A percentile compares a stretch with the other conserved stretches of the same genome.
Conservation (phyloP, 2,888 invertebrate genomes). For the Tachina lurida region DNA sequence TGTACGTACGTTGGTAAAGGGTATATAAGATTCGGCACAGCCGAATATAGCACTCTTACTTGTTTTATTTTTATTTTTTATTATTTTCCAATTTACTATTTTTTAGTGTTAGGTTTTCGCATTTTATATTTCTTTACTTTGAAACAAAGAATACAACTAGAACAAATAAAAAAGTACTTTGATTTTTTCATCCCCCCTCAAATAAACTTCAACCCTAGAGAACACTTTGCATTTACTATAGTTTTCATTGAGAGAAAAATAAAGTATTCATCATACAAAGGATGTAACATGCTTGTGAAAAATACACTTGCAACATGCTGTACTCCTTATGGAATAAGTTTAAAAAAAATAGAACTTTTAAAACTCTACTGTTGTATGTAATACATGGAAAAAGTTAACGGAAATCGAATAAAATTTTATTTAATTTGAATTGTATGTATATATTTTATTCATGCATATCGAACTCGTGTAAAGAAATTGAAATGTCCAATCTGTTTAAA, state of each 20-base stretch:
- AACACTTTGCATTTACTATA: constrained; percentile 28
- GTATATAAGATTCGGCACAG: too few relatives aligned
- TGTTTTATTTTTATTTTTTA: not conserved
- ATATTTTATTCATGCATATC: not conserved
- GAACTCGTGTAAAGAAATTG: not conserved
- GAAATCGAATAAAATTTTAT: not conserved
- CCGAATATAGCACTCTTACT: too few relatives aligned
- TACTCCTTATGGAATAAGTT: not conserved
- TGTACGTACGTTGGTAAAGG: too few relatives aligned
- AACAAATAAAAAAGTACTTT: constrained; percentile 35
- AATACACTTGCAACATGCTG: not conserved
- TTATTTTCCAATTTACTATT: not conserved
- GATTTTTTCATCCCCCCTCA: constrained; percentile 38
- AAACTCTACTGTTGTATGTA: not conserved
- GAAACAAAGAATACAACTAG: constrained; percentile 29
- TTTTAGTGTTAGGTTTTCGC: not conserved
- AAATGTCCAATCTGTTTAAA: too few relatives aligned
- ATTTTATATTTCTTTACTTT: constrained; percentile 16
- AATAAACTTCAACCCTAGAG: constrained; percentile 52
- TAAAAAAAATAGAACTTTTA: not conserved
- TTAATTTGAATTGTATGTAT: not conserved
- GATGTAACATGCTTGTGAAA: not conserved
- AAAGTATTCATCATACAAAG: not conserved
- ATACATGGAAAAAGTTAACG: too few relatives aligned
- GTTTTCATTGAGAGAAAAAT: constrained; percentile 12